Evolutionary conservation across 1,140 invertebrate genomes (phyloP), one percentile per base, ranked within the genome.

Genomic region (Cheumatopsyche charites): DNA sequence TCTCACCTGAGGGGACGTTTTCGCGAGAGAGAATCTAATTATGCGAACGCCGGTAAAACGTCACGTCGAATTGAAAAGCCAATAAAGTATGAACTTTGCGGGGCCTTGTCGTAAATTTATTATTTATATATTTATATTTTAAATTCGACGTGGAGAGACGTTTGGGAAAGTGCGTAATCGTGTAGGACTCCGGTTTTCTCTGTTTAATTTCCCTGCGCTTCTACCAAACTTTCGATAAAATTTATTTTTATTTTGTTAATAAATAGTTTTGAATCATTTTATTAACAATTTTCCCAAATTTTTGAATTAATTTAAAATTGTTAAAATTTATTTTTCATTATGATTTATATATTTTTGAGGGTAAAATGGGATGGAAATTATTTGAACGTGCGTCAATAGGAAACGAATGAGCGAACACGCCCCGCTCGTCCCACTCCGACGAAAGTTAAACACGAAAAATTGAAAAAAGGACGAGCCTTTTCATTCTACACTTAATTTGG

Each of bases 41-140:
- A 66, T 25, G 5, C 9, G 23, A 26, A 1, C 9, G 6, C 12
- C 62, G 42, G 63, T 19, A 45, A 66, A 66, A 49, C 63, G 42
- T 66, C 63, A 29, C 63, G 45, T 66, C 45, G 63, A 49, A 66
- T 66, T 66, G 63, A 47, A 49, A 49, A 66, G 63, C 45, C 63
- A 66, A 66, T 66, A 66, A 66, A 66, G 45, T 66, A 66, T 49
- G 62, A 66, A 49, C 63, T 66, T 42, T 25, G 42, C 43, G 23
- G 42, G 29, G 62, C 26, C 17, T 13, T 19, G 45, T 15, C 17
- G 13, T 19, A 36, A 49, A 49, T 49, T 49, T 49, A 19, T 49
- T 49, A 49, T 49, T 49, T 49, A 49, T 49, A 15, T 49, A 13
- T 9, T n/a, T n/a, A 36, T 36, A 36, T 36, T 36, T 36, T 36